Base-by-base conservation (phyloP, 1,140 invertebrate species). In the Pseudobourletiella spinata region DNA sequence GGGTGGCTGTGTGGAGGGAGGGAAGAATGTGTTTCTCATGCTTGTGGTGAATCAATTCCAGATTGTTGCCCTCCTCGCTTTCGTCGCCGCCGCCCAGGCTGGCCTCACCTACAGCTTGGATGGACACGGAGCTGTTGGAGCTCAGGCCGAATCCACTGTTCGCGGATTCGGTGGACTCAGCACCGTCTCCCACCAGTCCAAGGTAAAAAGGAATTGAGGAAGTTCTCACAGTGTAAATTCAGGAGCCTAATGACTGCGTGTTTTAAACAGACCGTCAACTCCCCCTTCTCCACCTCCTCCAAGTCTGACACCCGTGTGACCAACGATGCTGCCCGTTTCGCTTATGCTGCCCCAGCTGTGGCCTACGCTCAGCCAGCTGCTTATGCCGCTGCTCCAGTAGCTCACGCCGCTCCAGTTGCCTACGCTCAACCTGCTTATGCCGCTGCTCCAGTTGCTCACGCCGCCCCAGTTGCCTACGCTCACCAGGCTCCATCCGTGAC, bases 201-300 rank as follows among this genome's bases (percentile, higher is more conserved):
- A 59, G 57, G 57, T n/a, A n/a, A n/a, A n/a, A n/a, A n/a, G 11
- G 14, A 42, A 42, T 42, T 42, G 14, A 42, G 35, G 35, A 42
- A 42, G 35, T 18, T 14, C 14, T 42, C 18, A 42, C 18, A 14
- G 18, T 18, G 18, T 42, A 14, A 14, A 14, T 42, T 18, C 18
- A 14, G 18, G n/a, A n/a, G n/a, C n/a, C n/a, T n/a, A 42, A 14
- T 42, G 14, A 14, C 35, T 84, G 68, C 79, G n/a, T n/a, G n/a
- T n/a, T n/a, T n/a, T n/a, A n/a, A n/a, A n/a, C n/a, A n/a, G n/a
- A n/a, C 81, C 46, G 79, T 85, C 55, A 80, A 83, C 66, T 85
- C 83, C 1, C 83, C 84, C 3, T 86, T 81, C 76, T 84, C 83
- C 25, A 84, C 81, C 70, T 80, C 81, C 29, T 80, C 81, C 69